A percentile compares a stretch with the other conserved stretches of the same genome.
Conservation (phyloP, 2,888 invertebrate species). For the Ectropis crepuscularia region DNA sequence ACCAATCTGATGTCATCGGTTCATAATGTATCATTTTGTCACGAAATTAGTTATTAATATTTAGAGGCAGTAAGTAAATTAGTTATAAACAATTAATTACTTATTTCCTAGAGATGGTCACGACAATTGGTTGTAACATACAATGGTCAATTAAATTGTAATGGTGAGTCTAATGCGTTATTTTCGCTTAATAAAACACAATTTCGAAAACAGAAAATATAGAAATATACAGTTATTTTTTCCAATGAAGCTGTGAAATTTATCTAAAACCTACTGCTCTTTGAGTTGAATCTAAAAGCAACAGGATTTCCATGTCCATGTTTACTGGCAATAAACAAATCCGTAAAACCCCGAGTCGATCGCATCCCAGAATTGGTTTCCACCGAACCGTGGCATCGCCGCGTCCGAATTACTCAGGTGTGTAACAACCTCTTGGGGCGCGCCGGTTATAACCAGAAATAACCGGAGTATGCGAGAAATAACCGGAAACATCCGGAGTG, state of each 20-base stretch:
- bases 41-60: no score
- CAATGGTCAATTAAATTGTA: no score
- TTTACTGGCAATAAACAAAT: conserved; percentile 8
- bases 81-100: no score
- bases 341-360: conserved; percentile 12
- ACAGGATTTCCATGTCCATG: neutral
- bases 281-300: conserved; percentile 1
- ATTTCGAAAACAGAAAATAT: neutral
- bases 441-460: conserved; percentile 22
- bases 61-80: no score
- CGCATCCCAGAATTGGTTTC: conserved; percentile 22
- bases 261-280: neutral
- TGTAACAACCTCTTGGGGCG: conserved; percentile 25
- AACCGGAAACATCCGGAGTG: conserved; percentile 25
- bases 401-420: conserved; percentile 30
- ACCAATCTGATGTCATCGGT: no score
- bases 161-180: no score
- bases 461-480: conserved; percentile 25
- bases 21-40: no score
- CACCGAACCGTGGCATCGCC: conserved; percentile 24
- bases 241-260: neutral
- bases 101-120: no score
- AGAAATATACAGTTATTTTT: neutral
- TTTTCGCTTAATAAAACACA: neutral
- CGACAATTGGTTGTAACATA: no score